Evolutionary conservation across 2,113 vertebrate species (phyloP).

Genomic region (Athene noctua): DNA sequence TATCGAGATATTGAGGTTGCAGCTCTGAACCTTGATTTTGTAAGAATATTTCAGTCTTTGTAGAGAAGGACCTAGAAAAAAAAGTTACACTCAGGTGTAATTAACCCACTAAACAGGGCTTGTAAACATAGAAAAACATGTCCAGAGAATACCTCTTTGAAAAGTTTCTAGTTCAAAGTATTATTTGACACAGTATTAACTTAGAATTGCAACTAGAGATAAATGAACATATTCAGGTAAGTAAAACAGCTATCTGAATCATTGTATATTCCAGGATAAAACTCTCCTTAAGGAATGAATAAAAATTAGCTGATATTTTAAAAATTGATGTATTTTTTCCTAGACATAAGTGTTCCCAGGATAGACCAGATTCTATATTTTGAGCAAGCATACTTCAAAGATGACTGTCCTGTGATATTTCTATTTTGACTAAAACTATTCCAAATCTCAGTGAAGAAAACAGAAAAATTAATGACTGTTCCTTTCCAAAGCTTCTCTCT

Average conservation of each 20-base stretch:
- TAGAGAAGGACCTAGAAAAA: background rate
- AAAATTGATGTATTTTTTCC: background rate
- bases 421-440: background rate
- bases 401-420: background rate
- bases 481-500: background rate
- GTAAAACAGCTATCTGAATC: background rate
- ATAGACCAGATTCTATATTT: background rate
- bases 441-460: background rate
- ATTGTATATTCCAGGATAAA: background rate
- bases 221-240: background rate
- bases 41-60: background rate
- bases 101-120: background rate
- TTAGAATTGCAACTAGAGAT: background rate
- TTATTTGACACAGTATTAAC: background rate
- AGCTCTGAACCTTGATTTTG: background rate
- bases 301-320: too few relatives aligned
- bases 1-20: background rate
- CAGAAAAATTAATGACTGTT: background rate
- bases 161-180: background rate
- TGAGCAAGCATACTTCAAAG: background rate
- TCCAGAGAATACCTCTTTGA: background rate
- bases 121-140: background rate
- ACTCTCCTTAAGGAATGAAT: background rate
- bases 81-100: background rate
- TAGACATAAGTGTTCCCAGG: background rate